These are phyloP conservation scores for Pecten maximus DNA, from an alignment of 2,888 invertebrate genomes.

Conservation along the genomic window DNA sequence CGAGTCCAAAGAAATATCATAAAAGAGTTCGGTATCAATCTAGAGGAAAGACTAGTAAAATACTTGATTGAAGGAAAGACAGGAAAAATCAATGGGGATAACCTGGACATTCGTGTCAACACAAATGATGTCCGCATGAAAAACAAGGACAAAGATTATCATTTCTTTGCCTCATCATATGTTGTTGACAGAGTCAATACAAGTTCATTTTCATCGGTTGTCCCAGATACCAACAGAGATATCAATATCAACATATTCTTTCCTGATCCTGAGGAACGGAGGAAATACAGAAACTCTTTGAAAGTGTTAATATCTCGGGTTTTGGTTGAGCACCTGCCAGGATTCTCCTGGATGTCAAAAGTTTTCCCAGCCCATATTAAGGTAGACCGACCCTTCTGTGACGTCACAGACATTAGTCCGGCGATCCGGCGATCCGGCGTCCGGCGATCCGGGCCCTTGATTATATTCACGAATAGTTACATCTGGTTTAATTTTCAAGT, in stretches of 20 bases:
- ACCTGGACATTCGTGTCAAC: constrained; percentile 41
- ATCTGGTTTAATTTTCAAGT: no score
- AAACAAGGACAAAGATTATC: constrained; percentile 40
- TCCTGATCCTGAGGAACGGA: not conserved
- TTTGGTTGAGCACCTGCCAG: not conserved
- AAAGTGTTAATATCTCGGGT: not conserved
- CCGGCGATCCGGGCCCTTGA: no score
- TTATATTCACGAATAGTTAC: no score
- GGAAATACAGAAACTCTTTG: not conserved
- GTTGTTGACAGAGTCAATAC: constrained; percentile 30
- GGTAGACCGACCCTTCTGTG: no score
- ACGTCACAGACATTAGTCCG: no score
- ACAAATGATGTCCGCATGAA: constrained; percentile 44
- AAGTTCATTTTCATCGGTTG: not conserved
- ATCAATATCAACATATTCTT: constrained; percentile 37
- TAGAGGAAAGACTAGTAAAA: not conserved
- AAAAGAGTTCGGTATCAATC: no score
- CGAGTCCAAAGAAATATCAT: no score
- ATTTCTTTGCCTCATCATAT: constrained; percentile 43
- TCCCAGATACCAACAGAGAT: not conserved
- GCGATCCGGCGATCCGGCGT: no score
- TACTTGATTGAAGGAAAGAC: not conserved
- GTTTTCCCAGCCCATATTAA: constrained; percentile 45
- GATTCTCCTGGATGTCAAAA: constrained; percentile 42
- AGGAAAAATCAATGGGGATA: constrained; percentile 52